Evolutionary conservation across 2,113 vertebrate genomes (phyloP).

Genomic region (Bucco capensis): DNA sequence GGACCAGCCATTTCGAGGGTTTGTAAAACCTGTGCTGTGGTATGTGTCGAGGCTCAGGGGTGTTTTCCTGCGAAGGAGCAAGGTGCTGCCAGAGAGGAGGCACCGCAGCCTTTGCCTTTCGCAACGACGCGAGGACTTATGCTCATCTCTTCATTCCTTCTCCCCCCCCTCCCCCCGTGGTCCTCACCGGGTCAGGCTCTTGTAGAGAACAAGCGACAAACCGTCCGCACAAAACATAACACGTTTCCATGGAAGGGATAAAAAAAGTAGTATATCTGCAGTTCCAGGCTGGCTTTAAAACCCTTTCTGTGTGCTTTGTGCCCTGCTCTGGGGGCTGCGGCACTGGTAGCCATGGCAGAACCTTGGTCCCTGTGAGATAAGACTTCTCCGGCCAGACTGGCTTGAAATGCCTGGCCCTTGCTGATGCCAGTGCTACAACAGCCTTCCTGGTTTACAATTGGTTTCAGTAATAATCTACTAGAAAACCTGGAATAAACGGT

Average conservation of each 20-base stretch:
- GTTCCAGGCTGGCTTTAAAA: neutral
- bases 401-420: neutral
- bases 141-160: neutral
- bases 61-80: conserved; percentile 15
- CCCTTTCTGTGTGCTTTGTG: neutral
- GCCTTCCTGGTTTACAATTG: neutral
- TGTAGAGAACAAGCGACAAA: conserved; percentile 44
- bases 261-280: neutral
- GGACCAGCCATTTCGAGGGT: conserved; percentile 18
- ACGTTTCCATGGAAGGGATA: conserved; percentile 29
- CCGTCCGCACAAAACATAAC: conserved; percentile 49
- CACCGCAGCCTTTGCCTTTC: conserved; percentile 25
- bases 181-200: conserved; percentile 24
- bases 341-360: neutral
- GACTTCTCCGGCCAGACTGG: neutral
- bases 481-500: neutral
- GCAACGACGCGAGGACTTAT: neutral
- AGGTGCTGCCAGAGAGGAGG: conserved; percentile 24
- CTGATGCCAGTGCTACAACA: neutral
- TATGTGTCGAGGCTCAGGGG: conserved; percentile 31
- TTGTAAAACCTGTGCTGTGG: conserved; percentile 13
- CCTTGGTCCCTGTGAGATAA: neutral
- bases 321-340: neutral
- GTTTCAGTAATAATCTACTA: neutral
- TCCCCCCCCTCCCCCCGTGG: neutral